Base-by-base conservation (phyloP, 2,888 invertebrate species). In the Petrolisthes cinctipes region DNA sequence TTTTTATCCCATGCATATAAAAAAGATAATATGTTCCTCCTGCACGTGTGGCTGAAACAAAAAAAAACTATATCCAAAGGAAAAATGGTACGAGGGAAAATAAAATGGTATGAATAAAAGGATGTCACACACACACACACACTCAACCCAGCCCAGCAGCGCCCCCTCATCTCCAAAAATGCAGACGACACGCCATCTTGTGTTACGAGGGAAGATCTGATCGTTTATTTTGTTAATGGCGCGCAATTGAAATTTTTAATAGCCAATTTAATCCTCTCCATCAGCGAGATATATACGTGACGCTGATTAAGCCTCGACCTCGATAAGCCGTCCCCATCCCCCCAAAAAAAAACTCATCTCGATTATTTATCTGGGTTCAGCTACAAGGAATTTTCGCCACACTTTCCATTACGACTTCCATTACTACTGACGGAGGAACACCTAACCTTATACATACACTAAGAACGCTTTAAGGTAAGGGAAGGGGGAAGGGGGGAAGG, bases 251-350 rank as follows among this genome's bases (percentile, higher is more conserved):
- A 86, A 86, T 83, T 86, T 86, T 86, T 86, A 86, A 86, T 86
- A 86, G 86, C 83, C 86, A 86, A 86, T 86, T 86, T 86, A 86
- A 86, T 86, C 86, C 86, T 79, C 79, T 86, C 86, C 86, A 83
- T 86, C 86, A 86, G 61, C 86, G 83, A 78, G 86, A 53, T 79
- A 78, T 83, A 53, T 79, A 66, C 78, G 79, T 76, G 57, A 66
- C 79, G 82, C 83, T 86, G 83, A 86, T 86, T 83, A 86, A 75
- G 66, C 51, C 79, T 61, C 83, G 83, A 86, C 86, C 86, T 79
- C 86, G 86, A 54, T 86, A 86, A 54, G 37, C 5, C 57, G 86
- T 86, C 53, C 61, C 79, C 14, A 20, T 37, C 14, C 61, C 14
- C 81, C 0, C 81, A 0, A 37, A 37, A 37, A 0, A 37, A 37